phyloP scores from a whole-genome alignment of 1,140 invertebrate species.

The Venturia canescens region DNA sequence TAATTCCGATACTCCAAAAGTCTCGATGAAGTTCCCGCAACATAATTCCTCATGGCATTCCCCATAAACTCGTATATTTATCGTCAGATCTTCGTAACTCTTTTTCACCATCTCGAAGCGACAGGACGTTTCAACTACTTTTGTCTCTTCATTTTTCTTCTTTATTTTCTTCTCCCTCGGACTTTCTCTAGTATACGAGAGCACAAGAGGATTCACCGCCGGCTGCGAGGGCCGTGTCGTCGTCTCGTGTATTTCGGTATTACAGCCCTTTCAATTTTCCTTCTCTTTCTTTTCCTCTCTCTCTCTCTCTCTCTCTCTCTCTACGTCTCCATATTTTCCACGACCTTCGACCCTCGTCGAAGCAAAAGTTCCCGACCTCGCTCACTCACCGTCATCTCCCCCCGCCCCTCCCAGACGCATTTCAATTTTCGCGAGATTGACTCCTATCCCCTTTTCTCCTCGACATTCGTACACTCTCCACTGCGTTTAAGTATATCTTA shows the following conservation, averaged over 20 bases:
- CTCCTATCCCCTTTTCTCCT: slow-evolving; percentile 3
- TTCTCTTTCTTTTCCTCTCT: neutral
- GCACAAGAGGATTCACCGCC: neutral
- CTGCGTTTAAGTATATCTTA: neutral
- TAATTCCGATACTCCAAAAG: too few relatives aligned
- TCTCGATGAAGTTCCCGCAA: neutral
- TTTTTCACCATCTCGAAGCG: neutral
- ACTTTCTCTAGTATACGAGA: neutral
- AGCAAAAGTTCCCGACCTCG: slow-evolving; percentile 39
- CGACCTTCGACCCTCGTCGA: slow-evolving; percentile 29
- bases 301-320: slow-evolving; percentile 11
- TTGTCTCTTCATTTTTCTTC: slow-evolving; percentile 7
- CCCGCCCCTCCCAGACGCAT: neutral
- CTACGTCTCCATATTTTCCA: slow-evolving; percentile 26
- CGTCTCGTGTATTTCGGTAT: slow-evolving; percentile 37
- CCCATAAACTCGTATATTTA: neutral
- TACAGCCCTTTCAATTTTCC: neutral
- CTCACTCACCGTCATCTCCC: slow-evolving; percentile 22
- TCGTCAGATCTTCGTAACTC: neutral
- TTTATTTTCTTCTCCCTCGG: neutral
- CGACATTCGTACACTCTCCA: neutral
- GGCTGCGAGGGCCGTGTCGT: neutral
- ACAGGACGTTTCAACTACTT: neutral
- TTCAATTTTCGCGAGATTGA: slow-evolving; percentile 43
- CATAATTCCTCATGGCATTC: neutral